Evolutionary conservation across 2,113 vertebrate species (phyloP).

Genomic region (Ailurus styani): DNA sequence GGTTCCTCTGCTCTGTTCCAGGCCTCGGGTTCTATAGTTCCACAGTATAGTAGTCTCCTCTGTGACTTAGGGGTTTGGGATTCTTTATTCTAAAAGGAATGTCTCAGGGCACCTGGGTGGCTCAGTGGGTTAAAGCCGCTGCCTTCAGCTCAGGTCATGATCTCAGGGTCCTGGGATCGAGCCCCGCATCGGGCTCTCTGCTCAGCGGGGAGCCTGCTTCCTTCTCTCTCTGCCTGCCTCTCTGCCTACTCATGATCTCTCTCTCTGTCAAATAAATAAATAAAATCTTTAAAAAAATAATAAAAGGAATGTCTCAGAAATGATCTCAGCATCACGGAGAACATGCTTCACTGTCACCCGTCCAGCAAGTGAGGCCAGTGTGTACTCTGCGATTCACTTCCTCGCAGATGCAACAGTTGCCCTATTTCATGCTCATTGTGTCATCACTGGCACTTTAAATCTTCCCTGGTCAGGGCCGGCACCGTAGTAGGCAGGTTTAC

Average conservation of each 20-base stretch:
- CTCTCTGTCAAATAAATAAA: no score
- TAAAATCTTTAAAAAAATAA: no score
- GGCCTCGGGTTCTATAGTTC: conserved; percentile 1
- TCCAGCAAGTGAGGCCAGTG: not conserved
- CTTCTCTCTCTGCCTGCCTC: no score
- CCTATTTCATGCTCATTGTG: not conserved
- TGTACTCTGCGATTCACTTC: not conserved
- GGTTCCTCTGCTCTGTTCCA: no score
- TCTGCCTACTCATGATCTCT: no score
- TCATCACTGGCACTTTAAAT: conserved; percentile 10
- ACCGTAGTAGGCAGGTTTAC: not conserved
- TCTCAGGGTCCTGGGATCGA: no score
- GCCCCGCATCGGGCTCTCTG: no score
- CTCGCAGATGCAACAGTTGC: not conserved
- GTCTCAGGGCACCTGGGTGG: no score
- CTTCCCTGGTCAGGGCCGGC: not conserved
- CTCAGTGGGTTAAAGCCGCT: no score
- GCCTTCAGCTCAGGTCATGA: no score
- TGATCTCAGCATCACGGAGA: not conserved
- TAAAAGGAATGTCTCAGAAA: conserved; percentile 29
- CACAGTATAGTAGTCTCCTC: not conserved
- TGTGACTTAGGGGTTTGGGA: conserved; percentile 44
- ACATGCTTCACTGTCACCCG: not conserved
- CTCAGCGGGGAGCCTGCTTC: no score
- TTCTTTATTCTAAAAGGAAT: conserved; percentile 54